Evolutionary conservation across 2,113 vertebrate species (phyloP), one percentile per base, ranked within the genome.

Genomic region (Brachyhypopomus gauderio): DNA sequence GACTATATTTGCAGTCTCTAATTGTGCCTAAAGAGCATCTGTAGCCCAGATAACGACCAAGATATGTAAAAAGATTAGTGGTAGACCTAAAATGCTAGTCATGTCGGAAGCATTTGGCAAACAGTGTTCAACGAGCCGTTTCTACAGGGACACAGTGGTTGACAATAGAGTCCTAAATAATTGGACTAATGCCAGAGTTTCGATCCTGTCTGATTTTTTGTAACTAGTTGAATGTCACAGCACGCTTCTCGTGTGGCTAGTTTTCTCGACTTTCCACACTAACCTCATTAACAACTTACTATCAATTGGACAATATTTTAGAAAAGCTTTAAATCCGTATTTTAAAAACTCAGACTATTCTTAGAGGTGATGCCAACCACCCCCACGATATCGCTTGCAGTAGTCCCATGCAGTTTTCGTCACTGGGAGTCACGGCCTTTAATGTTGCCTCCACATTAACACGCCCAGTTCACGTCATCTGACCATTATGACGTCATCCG

Each of bases 51-150:
- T 3, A 30, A 5, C 55, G 60, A 30, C 36, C 58, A 52, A 69
- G 64, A 20, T 70, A 16, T 70, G 38, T 41, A 59, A 25, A 71
- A 16, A 41, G 38, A 78, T 78, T 78, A 41, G 66, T n/a, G 66
- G 66, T 22, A 23, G n/a, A 78, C 66, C 77, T 78, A 64, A 70
- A 45, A 70, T 59, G 45, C 45, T 52, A 52, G 45, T 52, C 45
- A 52, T 52, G 45, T 52, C 45, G 27, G 52, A 52, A 59, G 52
- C n/a, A 52, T 77, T 77, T 77, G 62, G 22, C 25, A 41, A 77
- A 27, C 60, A 4, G 41, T 17, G 76, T 78, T 78, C 34, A n/a
- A 70, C 77, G 52, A 48, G 45, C 45, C 45, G 45, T 52, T 52
- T 52, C 45, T 52, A 14, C 45, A 52, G 45, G 45, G 45, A 52